Evolutionary conservation across 2,888 invertebrate genomes (phyloP), one percentile per base, ranked within the genome.

Genomic region (Hirtodrosophila confusa): DNA sequence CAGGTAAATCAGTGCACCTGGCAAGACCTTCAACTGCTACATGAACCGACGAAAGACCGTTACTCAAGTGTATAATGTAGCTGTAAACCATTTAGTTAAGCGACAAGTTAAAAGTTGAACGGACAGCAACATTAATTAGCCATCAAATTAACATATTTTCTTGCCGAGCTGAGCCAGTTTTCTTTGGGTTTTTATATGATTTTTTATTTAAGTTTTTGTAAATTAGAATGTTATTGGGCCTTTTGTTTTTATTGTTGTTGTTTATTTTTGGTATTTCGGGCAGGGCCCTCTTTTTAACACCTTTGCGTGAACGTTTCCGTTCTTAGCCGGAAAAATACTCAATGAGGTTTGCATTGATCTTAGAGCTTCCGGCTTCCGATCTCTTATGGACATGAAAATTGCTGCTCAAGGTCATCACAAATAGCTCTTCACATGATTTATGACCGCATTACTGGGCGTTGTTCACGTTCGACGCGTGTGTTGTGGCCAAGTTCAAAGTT

Each of bases 331-430:
- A 75, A 80, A 76, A 75, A 41, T 45, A 58, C 45, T 37, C 12
- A 55, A 73, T 63, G 37, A 40, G 71, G 66, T 74, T 68, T 33
- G 51, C 61, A 76, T 76, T 65, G 58, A 65, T 82, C n/a, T n/a
- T 80, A 69, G 31, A 58, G 41, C 57, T 82, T 80, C 80, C 80
- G 83, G 71, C 75, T 80, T 82, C 79, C 77, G 79, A 64, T 56
- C 24, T 58, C 53, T 60, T 51, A 62, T 51, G 43, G 54, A 75
- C 69, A 64, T 77, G 83, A 79, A 83, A 80, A 80, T 77, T 79
- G 60, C 54, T 60, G 31, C n/a, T 33, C 58, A 79, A 77, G 80
- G 80, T 37, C 48, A 31, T 10, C 48, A 23, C n/a, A 11, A 3
- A n/a, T 8, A 36, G 47, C 51, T 67, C 57, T 57, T 23, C 62